phyloP scores from a whole-genome alignment of 2,888 invertebrate genomes.

The Chrysolina oricalcia region DNA sequence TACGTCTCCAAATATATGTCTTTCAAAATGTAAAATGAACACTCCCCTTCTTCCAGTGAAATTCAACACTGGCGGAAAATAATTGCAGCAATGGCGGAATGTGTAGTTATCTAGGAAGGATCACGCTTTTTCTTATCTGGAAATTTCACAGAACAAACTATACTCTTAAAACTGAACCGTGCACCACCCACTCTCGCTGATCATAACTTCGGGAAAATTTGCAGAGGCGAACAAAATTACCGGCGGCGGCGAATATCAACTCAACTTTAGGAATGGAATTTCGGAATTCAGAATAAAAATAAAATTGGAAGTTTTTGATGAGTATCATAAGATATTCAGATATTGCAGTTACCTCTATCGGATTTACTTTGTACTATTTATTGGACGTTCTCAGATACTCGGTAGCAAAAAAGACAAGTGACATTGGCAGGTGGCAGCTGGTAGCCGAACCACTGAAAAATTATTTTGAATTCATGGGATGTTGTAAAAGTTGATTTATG shows the following conservation, averaged over 20 bases:
- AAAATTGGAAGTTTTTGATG: not conserved
- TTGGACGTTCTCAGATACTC: too few species aligned
- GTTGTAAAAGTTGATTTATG: too few species aligned
- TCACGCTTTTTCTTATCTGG: conserved; percentile 2
- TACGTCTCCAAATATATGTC: conserved; percentile 52
- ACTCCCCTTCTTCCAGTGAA: conserved; percentile 30
- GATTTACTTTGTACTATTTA: too few species aligned
- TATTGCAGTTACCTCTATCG: too few species aligned
- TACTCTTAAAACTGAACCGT: not conserved
- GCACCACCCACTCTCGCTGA: not conserved
- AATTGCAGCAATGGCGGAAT: conserved; percentile 33
- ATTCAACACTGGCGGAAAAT: conserved; percentile 34
- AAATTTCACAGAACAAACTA: not conserved
- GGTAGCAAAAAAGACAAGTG: too few species aligned
- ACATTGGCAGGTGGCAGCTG: too few species aligned
- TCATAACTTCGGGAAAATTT: not conserved
- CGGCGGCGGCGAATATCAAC: not conserved
- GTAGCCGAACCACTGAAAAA: too few species aligned
- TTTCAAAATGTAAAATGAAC: conserved; percentile 21
- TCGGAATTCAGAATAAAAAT: conserved; percentile 4
- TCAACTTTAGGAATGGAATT: not conserved
- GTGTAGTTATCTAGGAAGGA: conserved; percentile 16
- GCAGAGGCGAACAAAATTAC: not conserved
- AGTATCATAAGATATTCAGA: too few species aligned
- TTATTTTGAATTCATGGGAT: too few species aligned